Conservation (phyloP, 1,140 invertebrate genomes). For the Paracyclopina nana region DNA sequence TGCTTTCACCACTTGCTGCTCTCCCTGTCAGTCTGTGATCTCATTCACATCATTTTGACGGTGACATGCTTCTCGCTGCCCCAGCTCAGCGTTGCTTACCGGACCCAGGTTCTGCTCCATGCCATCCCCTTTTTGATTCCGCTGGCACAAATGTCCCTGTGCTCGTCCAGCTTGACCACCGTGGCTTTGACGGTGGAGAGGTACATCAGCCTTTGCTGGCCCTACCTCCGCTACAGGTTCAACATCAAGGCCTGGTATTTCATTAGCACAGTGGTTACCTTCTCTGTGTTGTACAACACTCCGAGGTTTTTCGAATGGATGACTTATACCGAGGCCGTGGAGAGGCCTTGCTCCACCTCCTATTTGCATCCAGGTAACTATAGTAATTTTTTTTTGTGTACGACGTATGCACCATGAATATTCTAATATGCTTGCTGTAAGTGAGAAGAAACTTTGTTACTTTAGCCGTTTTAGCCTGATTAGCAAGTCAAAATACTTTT, state of each 20-base stretch:
- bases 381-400: no score
- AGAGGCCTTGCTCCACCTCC: background rate
- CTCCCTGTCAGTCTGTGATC: background rate
- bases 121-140: conserved; percentile 1
- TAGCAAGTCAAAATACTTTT: no score
- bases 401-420: no score
- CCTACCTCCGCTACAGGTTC: conserved; percentile 1
- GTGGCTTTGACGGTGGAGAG: background rate
- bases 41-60: background rate
- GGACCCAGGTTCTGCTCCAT: background rate
- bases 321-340: background rate
- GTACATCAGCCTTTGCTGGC: background rate
- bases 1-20: background rate
- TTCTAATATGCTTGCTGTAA: no score
- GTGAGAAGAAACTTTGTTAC: no score
- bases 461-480: no score
- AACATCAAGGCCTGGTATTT: background rate
- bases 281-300: background rate
- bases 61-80: background rate
- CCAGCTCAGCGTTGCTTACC: background rate
- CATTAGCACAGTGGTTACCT: background rate
- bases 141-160: background rate
- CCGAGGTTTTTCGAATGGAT: conserved; percentile 1
- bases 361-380: no score
- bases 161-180: background rate